Percentiles rank a stretch among this genome's conserved stretches.
Evolutionary conservation across 1,140 invertebrate species (phyloP).

Genomic region (Drosophila yakuba): DNA sequence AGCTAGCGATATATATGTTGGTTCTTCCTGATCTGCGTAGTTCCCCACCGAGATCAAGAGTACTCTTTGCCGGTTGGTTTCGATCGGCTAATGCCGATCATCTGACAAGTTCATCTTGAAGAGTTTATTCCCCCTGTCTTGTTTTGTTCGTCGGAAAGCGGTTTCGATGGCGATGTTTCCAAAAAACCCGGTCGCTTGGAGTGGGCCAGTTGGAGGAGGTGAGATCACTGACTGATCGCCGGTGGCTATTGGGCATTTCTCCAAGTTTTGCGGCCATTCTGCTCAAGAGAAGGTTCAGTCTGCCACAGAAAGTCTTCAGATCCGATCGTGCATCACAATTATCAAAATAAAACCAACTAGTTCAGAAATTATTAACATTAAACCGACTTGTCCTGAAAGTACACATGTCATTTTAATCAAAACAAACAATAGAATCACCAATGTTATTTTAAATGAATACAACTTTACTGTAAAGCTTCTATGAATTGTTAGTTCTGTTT

Average conservation of each 20-base stretch:
- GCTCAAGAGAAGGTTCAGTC: constrained; percentile 12
- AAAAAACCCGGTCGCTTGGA: constrained; percentile 43
- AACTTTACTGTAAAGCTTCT: no score
- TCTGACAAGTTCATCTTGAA: constrained; percentile 77
- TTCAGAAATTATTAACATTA: background rate
- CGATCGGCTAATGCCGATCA: constrained; percentile 45
- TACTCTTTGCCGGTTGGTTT: constrained; percentile 18
- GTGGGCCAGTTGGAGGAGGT: constrained; percentile 9
- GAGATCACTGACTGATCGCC: constrained; percentile 21
- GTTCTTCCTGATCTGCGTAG: constrained; percentile 52
- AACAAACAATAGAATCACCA: no score
- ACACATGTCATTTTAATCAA: no score
- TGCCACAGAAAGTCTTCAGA: constrained; percentile 2
- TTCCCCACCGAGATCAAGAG: constrained; percentile 34
- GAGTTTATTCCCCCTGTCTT: constrained; percentile 76
- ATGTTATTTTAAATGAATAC: no score
- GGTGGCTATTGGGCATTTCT: constrained; percentile 22
- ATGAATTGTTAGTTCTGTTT: no score
- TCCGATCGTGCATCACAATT: background rate
- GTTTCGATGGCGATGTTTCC: constrained; percentile 67
- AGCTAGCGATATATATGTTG: background rate
- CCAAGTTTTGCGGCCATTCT: constrained; percentile 12
- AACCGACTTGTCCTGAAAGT: no score
- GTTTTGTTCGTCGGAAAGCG: constrained; percentile 48
- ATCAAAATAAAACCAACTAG: background rate